Conservation (phyloP, 2,888 invertebrate species). For the Tanaodytes sp. region DNA sequence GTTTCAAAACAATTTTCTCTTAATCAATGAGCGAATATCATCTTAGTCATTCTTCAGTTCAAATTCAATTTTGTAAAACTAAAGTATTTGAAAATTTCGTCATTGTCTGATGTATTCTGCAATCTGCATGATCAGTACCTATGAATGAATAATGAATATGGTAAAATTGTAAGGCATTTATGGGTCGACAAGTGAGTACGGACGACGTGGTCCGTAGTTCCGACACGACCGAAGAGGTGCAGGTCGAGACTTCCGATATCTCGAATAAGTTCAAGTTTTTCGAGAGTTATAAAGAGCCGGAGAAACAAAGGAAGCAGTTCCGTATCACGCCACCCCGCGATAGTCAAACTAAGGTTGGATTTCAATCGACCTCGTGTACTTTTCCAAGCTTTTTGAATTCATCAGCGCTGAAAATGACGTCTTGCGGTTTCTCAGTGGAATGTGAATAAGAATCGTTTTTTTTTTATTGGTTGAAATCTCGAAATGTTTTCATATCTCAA, state of each 20-base stretch:
- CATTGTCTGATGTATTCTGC: too few relatives aligned
- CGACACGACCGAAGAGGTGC: slow-evolving; percentile 83
- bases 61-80: too few relatives aligned
- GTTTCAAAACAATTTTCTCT: too few relatives aligned
- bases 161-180: slow-evolving; percentile 73
- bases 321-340: slow-evolving; percentile 92
- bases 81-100: too few relatives aligned
- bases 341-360: slow-evolving; percentile 79
- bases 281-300: slow-evolving; percentile 86
- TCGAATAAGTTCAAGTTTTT: slow-evolving; percentile 92
- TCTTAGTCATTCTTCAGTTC: neutral
- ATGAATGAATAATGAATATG: too few relatives aligned
- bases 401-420: neutral
- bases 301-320: slow-evolving; percentile 81
- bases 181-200: slow-evolving; percentile 74
- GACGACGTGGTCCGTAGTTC: slow-evolving; percentile 84
- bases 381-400: slow-evolving; percentile 6
- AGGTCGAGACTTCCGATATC: slow-evolving; percentile 87
- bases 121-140: too few relatives aligned
- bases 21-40: too few relatives aligned
- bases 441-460: neutral
- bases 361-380: slow-evolving; percentile 18
- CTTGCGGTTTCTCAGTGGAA: neutral
- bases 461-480: too few relatives aligned
- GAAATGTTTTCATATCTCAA: too few relatives aligned